Base-by-base conservation (phyloP, 2,113 vertebrate species). In the Tetraodon nigroviridis region DNA sequence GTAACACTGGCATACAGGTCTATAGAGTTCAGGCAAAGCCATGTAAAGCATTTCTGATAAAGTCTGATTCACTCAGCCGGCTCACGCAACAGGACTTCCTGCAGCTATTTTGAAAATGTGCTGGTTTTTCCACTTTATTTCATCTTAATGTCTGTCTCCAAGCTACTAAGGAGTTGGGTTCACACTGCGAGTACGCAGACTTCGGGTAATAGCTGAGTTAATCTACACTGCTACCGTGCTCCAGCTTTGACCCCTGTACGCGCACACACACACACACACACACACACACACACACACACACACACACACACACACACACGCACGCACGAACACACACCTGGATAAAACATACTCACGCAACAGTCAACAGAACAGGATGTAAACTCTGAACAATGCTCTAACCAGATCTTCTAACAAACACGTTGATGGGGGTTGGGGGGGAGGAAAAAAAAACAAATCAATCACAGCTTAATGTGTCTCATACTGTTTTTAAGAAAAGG, bases 321-420 rank as follows among this genome's bases (percentile, higher is more conserved):
- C 42, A 64, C 59, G 37, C 51, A 64, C 51, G 51, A 22, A 61
- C 55, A 75, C 71, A 66, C 72, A 68, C 60, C 74, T 82, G 76
- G 60, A 73, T 53, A 55, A 74, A 55, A 67, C 61, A 63, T 54
- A 54, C 61, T 53, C 73, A 66, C 78, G 47, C 71, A 68, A 63
- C 18, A 10, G 57, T 64, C 37, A 21, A 62, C 73, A 83, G 74
- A 82, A 83, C 82, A 86, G 81, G 83, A 87, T 75, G 72, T 75
- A 76, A 79, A 81, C 79, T 66, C 68, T 71, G 73, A 83, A 83
- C 76, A 73, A 80, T 82, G 81, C 81, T 37, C 71, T 56, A 49
- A 67, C 27, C 19, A 3, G 69, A 64, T 69, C 56, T 75, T 84
- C 68, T 73, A 78, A 71, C 51, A 68, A 32, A 19, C 59, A 40